Base-by-base conservation (phyloP, 1,140 invertebrate species). In the Acromyrmex echinatior region DNA sequence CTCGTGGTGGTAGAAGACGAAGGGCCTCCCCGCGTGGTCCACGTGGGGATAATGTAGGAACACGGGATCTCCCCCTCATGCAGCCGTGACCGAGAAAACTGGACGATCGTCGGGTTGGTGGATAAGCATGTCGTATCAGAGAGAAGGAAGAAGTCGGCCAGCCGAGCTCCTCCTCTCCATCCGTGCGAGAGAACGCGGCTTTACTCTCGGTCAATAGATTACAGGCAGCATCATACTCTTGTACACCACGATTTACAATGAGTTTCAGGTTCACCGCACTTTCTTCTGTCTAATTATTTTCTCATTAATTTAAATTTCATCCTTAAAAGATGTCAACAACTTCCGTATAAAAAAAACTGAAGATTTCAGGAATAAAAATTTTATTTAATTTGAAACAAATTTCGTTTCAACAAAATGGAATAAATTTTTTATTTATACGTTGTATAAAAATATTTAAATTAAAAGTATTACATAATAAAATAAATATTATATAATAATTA, bases 81-180 rank as follows among this genome's bases (percentile, higher is more conserved):
- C 65, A 92, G 78, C 85, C 91, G 74, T 93, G 92, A 93, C 92
- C 92, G 92, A 93, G 92, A 93, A 92, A 93, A 91, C 85, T 51
- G 87, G 85, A 90, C 71, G 66, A 77, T 56, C 80, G 65, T 56
- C 53, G 51, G 70, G 60, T 88, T 74, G 76, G 65, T 68, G 87
- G 86, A 91, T 81, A 90, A 89, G 86, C 87, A 88, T 90, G 90
- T 84, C 85, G 82, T 80, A 49, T 51, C 21, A 49, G 28, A 81
- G 86, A 88, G 70, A 70, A 88, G 86, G 86, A 87, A 88, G 91
- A 93, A 93, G 92, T 93, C 92, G 92, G 92, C 90, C 92, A 93
- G 66, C 68, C 76, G 56, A 76, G 81, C 88, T 86, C 82, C 88
- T 87, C 76, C 53, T 74, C 73, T 77, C 53, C 7, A 71, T 85